Conservation (phyloP, 1,140 invertebrate genomes). For the Halesus radiatus region DNA sequence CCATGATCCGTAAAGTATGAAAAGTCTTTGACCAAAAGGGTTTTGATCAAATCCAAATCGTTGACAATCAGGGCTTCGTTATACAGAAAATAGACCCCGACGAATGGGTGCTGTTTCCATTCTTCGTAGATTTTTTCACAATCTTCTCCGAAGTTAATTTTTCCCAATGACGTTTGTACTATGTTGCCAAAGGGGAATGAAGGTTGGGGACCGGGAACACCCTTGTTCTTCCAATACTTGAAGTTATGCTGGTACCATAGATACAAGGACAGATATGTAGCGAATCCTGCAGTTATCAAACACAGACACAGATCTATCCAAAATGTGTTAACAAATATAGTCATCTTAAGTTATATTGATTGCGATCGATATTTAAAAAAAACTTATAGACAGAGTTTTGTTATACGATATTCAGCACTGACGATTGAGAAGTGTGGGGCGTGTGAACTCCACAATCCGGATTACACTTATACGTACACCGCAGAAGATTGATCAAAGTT, state of each 20-base stretch:
- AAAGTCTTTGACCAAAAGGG: constrained; percentile 74
- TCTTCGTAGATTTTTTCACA: not conserved
- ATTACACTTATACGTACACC: too few species aligned
- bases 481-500: too few species aligned
- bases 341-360: too few species aligned
- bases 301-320: too few species aligned
- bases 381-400: too few species aligned
- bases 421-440: too few species aligned
- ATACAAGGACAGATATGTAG: too few species aligned
- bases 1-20: constrained; percentile 72
- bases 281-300: too few species aligned
- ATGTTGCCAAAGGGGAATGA: not conserved
- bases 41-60: constrained; percentile 70
- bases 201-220: not conserved
- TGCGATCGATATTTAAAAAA: too few species aligned
- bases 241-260: not conserved
- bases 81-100: constrained; percentile 62
- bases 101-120: constrained; percentile 50
- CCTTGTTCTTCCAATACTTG: constrained; percentile 3
- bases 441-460: too few species aligned
- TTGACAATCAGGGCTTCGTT: constrained; percentile 67
- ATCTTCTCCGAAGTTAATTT: not conserved
- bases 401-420: too few species aligned
- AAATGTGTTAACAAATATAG: too few species aligned
- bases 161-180: not conserved